Conservation (phyloP, 2,888 invertebrate genomes). For the Meta bourneti region DNA sequence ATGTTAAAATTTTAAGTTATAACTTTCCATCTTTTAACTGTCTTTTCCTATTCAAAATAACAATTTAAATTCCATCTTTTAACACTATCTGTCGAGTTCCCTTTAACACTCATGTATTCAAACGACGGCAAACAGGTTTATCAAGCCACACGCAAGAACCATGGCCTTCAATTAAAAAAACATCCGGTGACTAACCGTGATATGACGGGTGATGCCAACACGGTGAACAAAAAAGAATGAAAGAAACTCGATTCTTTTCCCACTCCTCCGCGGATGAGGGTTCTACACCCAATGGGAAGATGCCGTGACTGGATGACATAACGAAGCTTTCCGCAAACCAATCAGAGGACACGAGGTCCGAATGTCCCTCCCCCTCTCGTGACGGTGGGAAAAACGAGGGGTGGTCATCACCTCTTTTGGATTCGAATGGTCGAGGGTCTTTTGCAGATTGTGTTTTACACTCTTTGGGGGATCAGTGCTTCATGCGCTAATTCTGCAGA, state of each 20-base stretch:
- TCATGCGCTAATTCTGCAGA: neutral
- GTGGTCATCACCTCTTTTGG: constrained; percentile 21
- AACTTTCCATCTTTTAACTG: too few species aligned
- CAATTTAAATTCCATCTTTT: too few species aligned
- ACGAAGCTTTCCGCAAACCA: constrained; percentile 39
- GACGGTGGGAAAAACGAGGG: constrained; percentile 30
- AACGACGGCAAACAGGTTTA: too few species aligned
- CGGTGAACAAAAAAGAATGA: neutral
- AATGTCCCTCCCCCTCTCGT: constrained; percentile 35
- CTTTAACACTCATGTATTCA: too few species aligned
- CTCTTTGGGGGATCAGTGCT: neutral
- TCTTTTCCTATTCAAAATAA: too few species aligned
- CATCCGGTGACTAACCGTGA: neutral
- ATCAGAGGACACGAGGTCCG: constrained; percentile 26
- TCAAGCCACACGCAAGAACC: neutral
- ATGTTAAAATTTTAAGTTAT: too few species aligned
- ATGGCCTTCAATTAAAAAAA: neutral
- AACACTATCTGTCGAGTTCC: too few species aligned
- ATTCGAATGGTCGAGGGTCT: neutral
- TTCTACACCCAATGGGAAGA: constrained; percentile 44
- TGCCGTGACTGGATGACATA: constrained; percentile 65
- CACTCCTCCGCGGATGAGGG: neutral
- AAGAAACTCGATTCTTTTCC: neutral
- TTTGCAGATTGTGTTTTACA: neutral
- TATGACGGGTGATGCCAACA: neutral